Evolutionary conservation across 30 jellyfish, hydroid and myxozoan species (phyloP).

Genomic region (Phacellophora camtschatica): DNA sequence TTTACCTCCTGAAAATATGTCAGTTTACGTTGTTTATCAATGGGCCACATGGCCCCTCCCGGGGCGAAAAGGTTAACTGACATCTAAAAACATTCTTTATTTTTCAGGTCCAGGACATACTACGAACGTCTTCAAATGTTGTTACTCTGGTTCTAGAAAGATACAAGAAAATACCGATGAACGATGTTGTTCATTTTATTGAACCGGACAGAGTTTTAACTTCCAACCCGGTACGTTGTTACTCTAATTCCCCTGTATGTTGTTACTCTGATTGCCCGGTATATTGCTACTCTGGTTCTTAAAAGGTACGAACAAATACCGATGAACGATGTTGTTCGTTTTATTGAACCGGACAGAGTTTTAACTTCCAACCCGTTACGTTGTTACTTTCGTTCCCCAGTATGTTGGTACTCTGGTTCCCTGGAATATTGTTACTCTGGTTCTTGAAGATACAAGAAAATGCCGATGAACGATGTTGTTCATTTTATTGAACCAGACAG

Average conservation of each 20-base stretch:
- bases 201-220: slow-evolving; percentile 82
- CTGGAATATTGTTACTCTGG: too few relatives aligned
- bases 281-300: slow-evolving; percentile 54
- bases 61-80: too few relatives aligned
- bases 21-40: too few relatives aligned
- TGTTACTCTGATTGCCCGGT: too few relatives aligned
- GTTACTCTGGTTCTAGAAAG: slow-evolving; percentile 77
- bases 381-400: slow-evolving; percentile 56
- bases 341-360: slow-evolving; percentile 80
- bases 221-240: slow-evolving; percentile 71
- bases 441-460: background rate
- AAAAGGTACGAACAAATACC: slow-evolving; percentile 81
- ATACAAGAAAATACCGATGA: slow-evolving; percentile 80
- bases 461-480: background rate
- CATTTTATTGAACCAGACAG: background rate
- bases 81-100: too few relatives aligned
- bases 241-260: background rate
- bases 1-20: too few relatives aligned
- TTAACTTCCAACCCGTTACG: slow-evolving; percentile 80
- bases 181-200: slow-evolving; percentile 55
- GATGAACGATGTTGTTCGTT: slow-evolving; percentile 64
- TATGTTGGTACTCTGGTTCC: too few relatives aligned
- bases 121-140: slow-evolving; percentile 54
- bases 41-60: too few relatives aligned
- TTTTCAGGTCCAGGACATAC: slow-evolving; percentile 72